phyloP scores from a whole-genome alignment of 2,113 vertebrate genomes.

The Vanacampus margaritifer region DNA sequence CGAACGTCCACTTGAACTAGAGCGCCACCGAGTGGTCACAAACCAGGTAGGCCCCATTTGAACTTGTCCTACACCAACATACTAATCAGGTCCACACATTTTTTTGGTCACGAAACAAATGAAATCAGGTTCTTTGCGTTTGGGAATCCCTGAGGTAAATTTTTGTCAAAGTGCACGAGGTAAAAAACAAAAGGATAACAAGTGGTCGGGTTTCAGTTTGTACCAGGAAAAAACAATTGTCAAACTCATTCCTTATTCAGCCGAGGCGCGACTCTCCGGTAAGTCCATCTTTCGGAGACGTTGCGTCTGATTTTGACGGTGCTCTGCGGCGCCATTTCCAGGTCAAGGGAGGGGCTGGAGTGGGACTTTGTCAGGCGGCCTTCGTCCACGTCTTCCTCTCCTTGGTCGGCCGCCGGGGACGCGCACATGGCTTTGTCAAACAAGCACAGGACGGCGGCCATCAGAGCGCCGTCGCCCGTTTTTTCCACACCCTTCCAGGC shows the following conservation, averaged over 20 bases:
- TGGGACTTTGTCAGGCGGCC: slow-evolving; percentile 78
- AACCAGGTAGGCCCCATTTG: slow-evolving; percentile 1
- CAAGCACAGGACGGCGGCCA: slow-evolving; percentile 46
- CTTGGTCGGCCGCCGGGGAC: slow-evolving; percentile 9
- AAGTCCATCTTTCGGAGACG: slow-evolving; percentile 86
- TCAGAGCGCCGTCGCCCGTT: slow-evolving; percentile 2
- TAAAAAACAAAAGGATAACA: slow-evolving; percentile 7
- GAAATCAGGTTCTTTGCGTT: slow-evolving; percentile 2
- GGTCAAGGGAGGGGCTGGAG: slow-evolving; percentile 85
- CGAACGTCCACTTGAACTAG: slow-evolving; percentile 15
- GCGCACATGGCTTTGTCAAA: slow-evolving; percentile 72
- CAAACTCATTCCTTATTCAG: slow-evolving; percentile 73
- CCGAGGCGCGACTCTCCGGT: slow-evolving; percentile 78
- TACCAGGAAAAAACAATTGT: neutral
- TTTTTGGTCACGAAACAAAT: slow-evolving; percentile 18
- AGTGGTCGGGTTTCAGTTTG: slow-evolving; percentile 1
- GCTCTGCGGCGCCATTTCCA: slow-evolving; percentile 62
- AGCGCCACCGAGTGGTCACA: slow-evolving; percentile 59
- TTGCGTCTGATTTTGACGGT: slow-evolving; percentile 82
- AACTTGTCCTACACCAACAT: neutral
- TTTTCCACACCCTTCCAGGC: slow-evolving; percentile 58
- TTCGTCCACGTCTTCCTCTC: slow-evolving; percentile 33
- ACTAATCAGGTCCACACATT: slow-evolving; percentile 40
- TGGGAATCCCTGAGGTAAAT: slow-evolving; percentile 42
- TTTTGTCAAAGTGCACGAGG: slow-evolving; percentile 47